Evolutionary conservation across 2,888 invertebrate genomes (phyloP).

Genomic region (Temnothorax rugatulus): DNA sequence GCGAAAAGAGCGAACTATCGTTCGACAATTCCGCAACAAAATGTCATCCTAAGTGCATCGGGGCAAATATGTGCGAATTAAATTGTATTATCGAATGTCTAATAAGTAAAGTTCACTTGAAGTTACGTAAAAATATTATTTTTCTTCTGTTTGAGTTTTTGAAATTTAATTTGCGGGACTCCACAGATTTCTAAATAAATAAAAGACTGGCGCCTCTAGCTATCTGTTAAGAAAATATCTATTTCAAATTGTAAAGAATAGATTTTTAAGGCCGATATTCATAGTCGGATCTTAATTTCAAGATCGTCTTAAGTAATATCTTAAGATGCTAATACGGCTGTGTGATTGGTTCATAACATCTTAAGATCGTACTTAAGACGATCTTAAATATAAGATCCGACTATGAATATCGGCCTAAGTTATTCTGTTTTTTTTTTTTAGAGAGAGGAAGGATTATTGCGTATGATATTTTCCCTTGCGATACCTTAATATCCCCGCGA

Average conservation of each 20-base stretch:
- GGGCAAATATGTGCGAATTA: not conserved
- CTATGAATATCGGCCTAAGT: too few relatives aligned
- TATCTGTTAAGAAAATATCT: not conserved
- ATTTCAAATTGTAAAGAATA: not conserved
- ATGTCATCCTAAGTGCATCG: not conserved
- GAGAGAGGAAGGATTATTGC: not conserved
- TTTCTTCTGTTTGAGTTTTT: not conserved
- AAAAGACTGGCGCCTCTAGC: not conserved
- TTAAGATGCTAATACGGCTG: too few relatives aligned
- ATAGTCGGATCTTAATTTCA: too few relatives aligned
- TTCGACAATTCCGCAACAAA: not conserved
- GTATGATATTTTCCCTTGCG: not conserved
- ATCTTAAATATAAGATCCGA: too few relatives aligned
- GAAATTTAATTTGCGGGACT: constrained; percentile 8
- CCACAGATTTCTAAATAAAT: constrained; percentile 13
- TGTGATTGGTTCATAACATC: too few relatives aligned
- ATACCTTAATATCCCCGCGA: not conserved
- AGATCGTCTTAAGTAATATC: too few relatives aligned
- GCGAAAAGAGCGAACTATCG: not conserved
- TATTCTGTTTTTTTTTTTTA: not conserved
- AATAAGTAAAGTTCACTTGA: constrained; percentile 9
- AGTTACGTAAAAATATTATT: constrained; percentile 21
- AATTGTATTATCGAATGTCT: not conserved
- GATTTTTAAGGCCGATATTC: too few relatives aligned
- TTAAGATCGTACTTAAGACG: too few relatives aligned